Evolutionary conservation across 2,888 invertebrate genomes (phyloP).

Genomic region (Aporophyla lueneburgensis): DNA sequence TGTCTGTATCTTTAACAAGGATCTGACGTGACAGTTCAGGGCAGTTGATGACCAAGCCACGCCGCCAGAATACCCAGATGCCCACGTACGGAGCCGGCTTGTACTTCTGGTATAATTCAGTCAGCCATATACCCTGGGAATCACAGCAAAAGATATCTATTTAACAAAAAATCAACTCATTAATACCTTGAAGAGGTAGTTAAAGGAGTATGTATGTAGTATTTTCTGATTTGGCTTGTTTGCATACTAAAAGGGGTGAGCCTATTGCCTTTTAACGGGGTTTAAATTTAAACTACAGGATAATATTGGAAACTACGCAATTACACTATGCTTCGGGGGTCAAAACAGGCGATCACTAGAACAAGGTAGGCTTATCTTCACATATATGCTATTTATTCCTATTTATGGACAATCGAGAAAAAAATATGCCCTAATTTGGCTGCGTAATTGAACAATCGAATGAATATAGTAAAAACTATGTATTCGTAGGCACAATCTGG

Average conservation of each 20-base stretch:
- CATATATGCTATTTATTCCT: no score
- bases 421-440: not conserved
- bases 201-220: not conserved
- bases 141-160: not conserved
- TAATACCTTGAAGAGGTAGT: not conserved
- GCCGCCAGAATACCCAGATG: conserved; percentile 80
- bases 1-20: conserved; percentile 74
- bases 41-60: conserved; percentile 74
- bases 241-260: not conserved
- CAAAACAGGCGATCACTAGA: no score
- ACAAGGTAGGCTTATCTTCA: not conserved
- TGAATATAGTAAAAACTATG: not conserved
- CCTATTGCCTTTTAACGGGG: not conserved
- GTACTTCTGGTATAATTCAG: conserved; percentile 65
- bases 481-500: not conserved
- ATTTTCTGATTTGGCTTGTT: not conserved
- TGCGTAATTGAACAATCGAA: not conserved
- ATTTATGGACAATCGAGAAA: not conserved
- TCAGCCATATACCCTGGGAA: conserved; percentile 71
- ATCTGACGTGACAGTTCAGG: conserved; percentile 73
- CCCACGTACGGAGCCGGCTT: conserved; percentile 73
- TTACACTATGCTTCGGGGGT: not conserved
- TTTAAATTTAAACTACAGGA: not conserved
- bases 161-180: not conserved
- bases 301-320: not conserved